Conservation (phyloP, 1,140 invertebrate species). For the Cheumatopsyche charites region DNA sequence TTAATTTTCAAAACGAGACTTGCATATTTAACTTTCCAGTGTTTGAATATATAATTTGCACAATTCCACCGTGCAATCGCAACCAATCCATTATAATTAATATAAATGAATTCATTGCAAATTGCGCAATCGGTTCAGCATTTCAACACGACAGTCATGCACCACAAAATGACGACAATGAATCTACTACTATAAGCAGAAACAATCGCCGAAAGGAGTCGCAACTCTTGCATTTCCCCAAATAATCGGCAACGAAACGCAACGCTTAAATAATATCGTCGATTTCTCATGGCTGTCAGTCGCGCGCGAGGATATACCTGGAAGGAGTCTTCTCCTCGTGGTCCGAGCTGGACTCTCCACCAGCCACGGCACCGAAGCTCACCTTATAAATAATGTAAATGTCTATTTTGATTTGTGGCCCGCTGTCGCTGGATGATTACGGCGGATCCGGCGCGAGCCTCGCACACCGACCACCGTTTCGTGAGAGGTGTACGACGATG, state of each 20-base stretch:
- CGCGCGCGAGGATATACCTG: constrained; percentile 3
- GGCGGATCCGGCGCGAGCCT: background rate
- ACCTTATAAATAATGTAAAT: constrained; percentile 39
- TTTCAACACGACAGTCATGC: no score
- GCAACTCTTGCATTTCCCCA: background rate
- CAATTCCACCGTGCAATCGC: no score
- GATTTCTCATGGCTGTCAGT: constrained; percentile 31
- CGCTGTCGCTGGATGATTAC: constrained; percentile 25
- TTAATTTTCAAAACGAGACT: no score
- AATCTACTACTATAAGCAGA: no score
- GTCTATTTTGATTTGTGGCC: constrained; percentile 43
- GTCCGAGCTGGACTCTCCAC: background rate
- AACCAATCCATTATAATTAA: no score
- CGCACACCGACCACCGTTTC: background rate
- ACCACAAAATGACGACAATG: no score
- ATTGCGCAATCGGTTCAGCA: no score
- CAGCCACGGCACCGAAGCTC: constrained; percentile 4
- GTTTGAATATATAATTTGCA: no score
- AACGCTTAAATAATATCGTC: constrained; percentile 24
- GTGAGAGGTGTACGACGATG: no score
- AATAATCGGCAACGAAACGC: constrained; percentile 13
- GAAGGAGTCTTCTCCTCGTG: constrained; percentile 18
- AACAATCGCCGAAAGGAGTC: no score
- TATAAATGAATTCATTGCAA: no score
- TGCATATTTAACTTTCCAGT: no score